Base-by-base conservation (phyloP, 1,140 invertebrate genomes). In the Meloidogyne hapla region DNA sequence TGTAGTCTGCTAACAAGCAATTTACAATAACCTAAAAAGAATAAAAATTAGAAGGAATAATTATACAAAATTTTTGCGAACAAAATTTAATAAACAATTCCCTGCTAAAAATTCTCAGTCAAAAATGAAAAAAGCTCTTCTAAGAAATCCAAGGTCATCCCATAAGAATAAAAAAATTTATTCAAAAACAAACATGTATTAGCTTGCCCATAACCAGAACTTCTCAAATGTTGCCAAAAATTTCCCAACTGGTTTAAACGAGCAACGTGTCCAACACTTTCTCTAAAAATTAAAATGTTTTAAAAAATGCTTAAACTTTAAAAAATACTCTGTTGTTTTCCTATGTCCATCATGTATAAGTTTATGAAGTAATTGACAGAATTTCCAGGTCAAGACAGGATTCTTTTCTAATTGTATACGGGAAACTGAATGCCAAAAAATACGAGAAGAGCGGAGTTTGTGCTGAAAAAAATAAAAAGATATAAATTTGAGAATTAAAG, bases 291-390 rank as follows among this genome's bases (percentile, higher is more conserved):
- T 48, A 23, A 40, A 33, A 23, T 9, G 2, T 9, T n/a, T 61
- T 9, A 56, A 62, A 42, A 12, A n/a, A 48, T 5, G 15, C 15
- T 26, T n/a, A 61, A 18, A 3, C 12, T 62, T 26, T 2, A 9
- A 70, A 48, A 70, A 25, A 28, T 18, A 73, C 71, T 73, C 71
- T 15, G 71, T 73, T 21, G 78, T 69, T 84, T 71, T 45, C 40
- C 79, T 26, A 89, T 98, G 95, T 3, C 95, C 96, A 88, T 99
- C 96, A 18, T 95, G 90, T 63, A 98, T 88, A 40, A 99, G 90
- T 89, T 98, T 98, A 88, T 98, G 95, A 6, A 97, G 90, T 70
- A 98, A 93, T 90, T 98, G 94, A 85, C 94, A 97, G 88, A 98
- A 97, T 88, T 99, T 99, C 96, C 96, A 99, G 3, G 94, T 94